A percentile compares a stretch with the other conserved stretches of the same genome.
phyloP scores from a whole-genome alignment of 2,797 vertebrate genomes.

The Aplochiton taeniatus region DNA sequence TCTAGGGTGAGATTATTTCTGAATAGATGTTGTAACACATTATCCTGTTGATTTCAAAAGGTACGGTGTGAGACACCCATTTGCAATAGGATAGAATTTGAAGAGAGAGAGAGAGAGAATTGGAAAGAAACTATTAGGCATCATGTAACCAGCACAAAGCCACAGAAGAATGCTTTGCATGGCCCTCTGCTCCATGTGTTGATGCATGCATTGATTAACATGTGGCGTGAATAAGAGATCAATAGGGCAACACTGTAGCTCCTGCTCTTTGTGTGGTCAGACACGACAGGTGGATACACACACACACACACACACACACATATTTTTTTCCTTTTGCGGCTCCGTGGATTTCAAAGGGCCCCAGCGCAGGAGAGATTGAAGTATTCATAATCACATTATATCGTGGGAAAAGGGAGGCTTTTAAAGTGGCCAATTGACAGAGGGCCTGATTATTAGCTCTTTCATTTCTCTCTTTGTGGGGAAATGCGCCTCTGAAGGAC shows the following conservation, averaged over 20 bases:
- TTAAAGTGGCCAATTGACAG: constrained; percentile 81
- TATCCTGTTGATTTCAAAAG: too few species aligned
- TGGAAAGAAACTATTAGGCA: too few species aligned
- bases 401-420: constrained; percentile 68
- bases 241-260: constrained; percentile 59
- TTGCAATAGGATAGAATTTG: too few species aligned
- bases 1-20: too few species aligned
- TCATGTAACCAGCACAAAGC: too few species aligned
- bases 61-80: too few species aligned
- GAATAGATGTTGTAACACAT: too few species aligned
- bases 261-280: constrained; percentile 64
- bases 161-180: background rate
- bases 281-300: constrained; percentile 58
- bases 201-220: constrained; percentile 65
- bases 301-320: constrained; percentile 22
- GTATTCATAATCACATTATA: constrained; percentile 83
- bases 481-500: constrained; percentile 74
- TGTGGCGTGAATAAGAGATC: constrained; percentile 64
- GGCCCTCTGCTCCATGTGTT: constrained; percentile 35
- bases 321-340: constrained; percentile 42
- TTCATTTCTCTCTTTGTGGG: constrained; percentile 70
- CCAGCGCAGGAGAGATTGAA: constrained; percentile 71
- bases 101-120: too few species aligned
- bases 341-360: constrained; percentile 65
- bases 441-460: constrained; percentile 76